A percentile compares a stretch with the other conserved stretches of the same genome.
phyloP scores from a whole-genome alignment of 2,113 vertebrate species.

The Psammodynastes pulverulentus region DNA sequence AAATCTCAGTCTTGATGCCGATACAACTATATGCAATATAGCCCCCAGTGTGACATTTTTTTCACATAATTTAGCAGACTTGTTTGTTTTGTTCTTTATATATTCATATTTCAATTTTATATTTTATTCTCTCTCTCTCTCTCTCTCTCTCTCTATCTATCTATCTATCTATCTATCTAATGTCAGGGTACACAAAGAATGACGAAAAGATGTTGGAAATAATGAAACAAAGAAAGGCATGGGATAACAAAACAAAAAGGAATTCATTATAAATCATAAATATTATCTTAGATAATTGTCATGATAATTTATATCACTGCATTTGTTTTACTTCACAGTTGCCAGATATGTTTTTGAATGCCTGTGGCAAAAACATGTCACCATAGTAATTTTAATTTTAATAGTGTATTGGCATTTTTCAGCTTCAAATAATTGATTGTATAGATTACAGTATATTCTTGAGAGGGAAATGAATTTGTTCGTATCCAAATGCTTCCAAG shows the following conservation, averaged over 20 bases:
- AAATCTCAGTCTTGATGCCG: neutral
- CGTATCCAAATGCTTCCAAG: neutral
- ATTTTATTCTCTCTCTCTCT: neutral
- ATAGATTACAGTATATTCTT: neutral
- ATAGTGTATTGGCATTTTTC: conserved; percentile 11
- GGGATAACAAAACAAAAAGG: neutral
- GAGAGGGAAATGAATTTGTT: neutral
- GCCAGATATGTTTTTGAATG: neutral
- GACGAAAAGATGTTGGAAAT: neutral
- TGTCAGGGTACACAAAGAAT: neutral
- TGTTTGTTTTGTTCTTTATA: neutral
- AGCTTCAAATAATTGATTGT: neutral
- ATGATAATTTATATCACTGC: conserved; percentile 17
- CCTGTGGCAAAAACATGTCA: conserved; percentile 21
- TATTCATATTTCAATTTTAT: neutral
- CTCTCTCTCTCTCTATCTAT: too few species aligned
- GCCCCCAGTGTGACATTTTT: neutral
- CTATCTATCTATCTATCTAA: neutral
- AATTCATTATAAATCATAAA: conserved; percentile 31
- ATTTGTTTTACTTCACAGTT: neutral
- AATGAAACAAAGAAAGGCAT: neutral
- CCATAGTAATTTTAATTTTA: conserved; percentile 24
- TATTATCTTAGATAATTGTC: neutral
- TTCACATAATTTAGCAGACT: neutral
- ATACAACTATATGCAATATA: neutral